Base-by-base conservation (phyloP, 1,140 invertebrate genomes). In the Oppia nitens region DNA sequence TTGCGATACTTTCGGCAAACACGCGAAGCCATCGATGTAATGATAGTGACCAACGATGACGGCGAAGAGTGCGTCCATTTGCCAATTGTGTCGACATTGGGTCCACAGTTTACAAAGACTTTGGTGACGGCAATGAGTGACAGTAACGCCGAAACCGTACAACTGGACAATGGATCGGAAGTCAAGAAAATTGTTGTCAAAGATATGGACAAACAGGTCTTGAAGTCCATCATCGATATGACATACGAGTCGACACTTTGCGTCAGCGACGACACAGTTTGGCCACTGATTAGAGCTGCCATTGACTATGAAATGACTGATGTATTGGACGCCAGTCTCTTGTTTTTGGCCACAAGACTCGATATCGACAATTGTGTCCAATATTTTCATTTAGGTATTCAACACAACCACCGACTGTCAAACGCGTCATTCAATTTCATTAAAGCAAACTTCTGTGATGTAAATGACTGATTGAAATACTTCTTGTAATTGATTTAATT, bases 281-380 rank as follows among this genome's bases (percentile, higher is more conserved):
- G 57, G 57, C 9, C 11, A 25, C 21, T 58, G 1, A 14, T 58
- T 17, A 25, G 9, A 51, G 27, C 49, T 11, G 57, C 57, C 14
- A 48, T 51, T 28, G 14, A 50, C 2, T 58, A 26, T 51, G 14
- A 52, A 28, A 49, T 58, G 48, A 28, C 21, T 27, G 21, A 32
- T 21, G 24, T 58, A 17, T 51, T 58, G 17, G 11, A 6, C 1
- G 27, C 48, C 2, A 50, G 57, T 32, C 50, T 47, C 23, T 51
- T 21, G 50, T 58, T 20, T 52, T 20, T 58, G 2, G 20, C 32
- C 32, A 9, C 27, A 14, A 20, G 32, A 1, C 17, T 58, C 20
- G 51, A 27, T 58, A 24, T n/a, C 17, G 57, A 58, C 14, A 58
- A 58, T 58, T 58, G 57, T 32, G 25, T 58, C 12, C 9, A 51